Percentiles rank a stretch among this genome's conserved stretches.
These are phyloP conservation scores for Ficedula albicollis DNA, from an alignment of 2,797 vertebrate genomes.

Conservation along the genomic window DNA sequence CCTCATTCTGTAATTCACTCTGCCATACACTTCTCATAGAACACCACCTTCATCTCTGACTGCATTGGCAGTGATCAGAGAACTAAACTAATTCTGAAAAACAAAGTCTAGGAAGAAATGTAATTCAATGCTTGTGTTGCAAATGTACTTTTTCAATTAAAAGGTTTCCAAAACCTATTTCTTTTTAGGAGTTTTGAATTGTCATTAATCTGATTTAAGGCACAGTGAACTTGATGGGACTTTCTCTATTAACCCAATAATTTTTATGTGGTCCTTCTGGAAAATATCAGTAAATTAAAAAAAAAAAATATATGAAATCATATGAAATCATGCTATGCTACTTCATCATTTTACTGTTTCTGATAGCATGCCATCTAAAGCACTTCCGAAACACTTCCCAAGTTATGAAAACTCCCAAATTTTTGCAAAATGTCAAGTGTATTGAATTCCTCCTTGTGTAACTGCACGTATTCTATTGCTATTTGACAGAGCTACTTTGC, in stretches of 20 bases:
- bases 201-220: not conserved
- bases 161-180: not conserved
- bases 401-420: slow-evolving; percentile 7
- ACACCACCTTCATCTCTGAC: not conserved
- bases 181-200: not conserved
- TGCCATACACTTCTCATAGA: not conserved
- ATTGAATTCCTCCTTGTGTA: not conserved
- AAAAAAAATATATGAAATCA: too few relatives aligned
- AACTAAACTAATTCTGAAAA: not conserved
- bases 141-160: not conserved
- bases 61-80: not conserved
- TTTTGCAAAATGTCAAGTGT: not conserved
- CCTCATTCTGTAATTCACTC: not conserved
- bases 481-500: not conserved
- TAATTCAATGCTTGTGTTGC: not conserved
- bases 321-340: not conserved
- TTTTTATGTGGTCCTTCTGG: not conserved
- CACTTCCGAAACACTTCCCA: not conserved
- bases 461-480: not conserved
- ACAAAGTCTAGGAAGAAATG: not conserved
- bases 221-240: not conserved
- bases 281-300: not conserved
- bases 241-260: not conserved
- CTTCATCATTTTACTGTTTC: not conserved
- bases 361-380: not conserved